These are phyloP conservation scores for Gambusia affinis DNA, from an alignment of 2,113 vertebrate genomes.

Conservation along the genomic window DNA sequence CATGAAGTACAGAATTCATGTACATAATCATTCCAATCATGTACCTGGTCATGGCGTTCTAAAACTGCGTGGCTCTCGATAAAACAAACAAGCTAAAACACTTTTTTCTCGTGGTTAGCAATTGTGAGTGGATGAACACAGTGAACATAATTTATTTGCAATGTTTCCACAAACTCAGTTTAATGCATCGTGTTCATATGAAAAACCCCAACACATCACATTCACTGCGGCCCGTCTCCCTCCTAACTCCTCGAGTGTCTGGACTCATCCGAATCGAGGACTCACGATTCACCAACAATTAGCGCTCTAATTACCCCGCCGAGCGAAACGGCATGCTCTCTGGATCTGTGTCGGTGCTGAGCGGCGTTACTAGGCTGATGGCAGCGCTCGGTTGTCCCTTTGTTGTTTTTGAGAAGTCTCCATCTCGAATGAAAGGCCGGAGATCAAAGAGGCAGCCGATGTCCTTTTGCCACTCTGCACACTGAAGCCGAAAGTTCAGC, in stretches of 20 bases:
- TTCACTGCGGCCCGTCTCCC: neutral
- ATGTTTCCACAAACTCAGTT: neutral
- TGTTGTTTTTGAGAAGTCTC: slow-evolving; percentile 41
- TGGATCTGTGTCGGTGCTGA: slow-evolving; percentile 37
- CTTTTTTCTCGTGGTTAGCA: neutral
- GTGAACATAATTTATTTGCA: neutral
- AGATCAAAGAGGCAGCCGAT: slow-evolving; percentile 50
- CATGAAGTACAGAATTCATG: neutral
- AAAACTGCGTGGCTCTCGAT: neutral
- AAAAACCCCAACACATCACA: slow-evolving; percentile 18
- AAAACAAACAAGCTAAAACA: neutral
- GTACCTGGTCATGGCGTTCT: no score
- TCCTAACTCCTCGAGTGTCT: neutral
- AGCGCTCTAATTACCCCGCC: slow-evolving; percentile 58
- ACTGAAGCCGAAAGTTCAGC: slow-evolving; percentile 39
- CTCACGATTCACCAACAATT: slow-evolving; percentile 54
- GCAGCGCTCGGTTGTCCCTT: slow-evolving; percentile 16
- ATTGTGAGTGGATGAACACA: no score
- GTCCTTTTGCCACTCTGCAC: slow-evolving; percentile 13
- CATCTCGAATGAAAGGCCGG: slow-evolving; percentile 40
- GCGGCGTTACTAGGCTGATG: slow-evolving; percentile 9
- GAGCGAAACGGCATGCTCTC: slow-evolving; percentile 32
- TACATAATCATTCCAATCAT: neutral
- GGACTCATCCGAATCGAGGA: slow-evolving; percentile 21
- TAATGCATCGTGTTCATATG: slow-evolving; percentile 4